Conservation (phyloP, 2,113 vertebrate genomes). For the Atlantisia rogersi region DNA sequence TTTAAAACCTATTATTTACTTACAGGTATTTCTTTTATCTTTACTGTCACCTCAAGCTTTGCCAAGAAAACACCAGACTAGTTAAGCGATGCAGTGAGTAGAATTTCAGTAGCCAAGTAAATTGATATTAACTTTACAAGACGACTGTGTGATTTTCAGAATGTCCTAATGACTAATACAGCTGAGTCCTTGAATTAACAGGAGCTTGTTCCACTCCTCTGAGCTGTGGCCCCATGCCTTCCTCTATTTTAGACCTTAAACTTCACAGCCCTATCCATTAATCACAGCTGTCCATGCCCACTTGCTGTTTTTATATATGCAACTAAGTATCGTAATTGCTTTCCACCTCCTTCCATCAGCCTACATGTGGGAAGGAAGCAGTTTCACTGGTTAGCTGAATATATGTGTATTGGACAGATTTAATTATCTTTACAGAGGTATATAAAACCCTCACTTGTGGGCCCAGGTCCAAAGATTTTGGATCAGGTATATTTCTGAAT, state of each 20-base stretch:
- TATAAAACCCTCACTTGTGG: background rate
- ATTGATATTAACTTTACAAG: slow-evolving; percentile 74
- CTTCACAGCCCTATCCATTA: slow-evolving; percentile 22
- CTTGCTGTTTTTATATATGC: slow-evolving; percentile 48
- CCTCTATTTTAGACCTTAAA: slow-evolving; percentile 48
- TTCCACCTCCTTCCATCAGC: slow-evolving; percentile 15
- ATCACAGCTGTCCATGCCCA: slow-evolving; percentile 51
- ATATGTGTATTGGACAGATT: slow-evolving; percentile 15
- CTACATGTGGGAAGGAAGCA: background rate
- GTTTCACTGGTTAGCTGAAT: slow-evolving; percentile 30
- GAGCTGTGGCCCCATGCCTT: slow-evolving; percentile 27
- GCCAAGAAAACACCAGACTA: slow-evolving; percentile 72
- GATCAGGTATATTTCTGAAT: background rate
- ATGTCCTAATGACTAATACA: slow-evolving; percentile 62
- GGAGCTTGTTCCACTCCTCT: slow-evolving; percentile 31
- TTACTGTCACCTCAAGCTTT: slow-evolving; percentile 69
- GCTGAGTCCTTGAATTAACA: slow-evolving; percentile 60
- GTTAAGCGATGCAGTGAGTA: slow-evolving; percentile 68
- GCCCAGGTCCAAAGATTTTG: slow-evolving; percentile 20
- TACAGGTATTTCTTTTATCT: slow-evolving; percentile 79
- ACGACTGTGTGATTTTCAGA: slow-evolving; percentile 69
- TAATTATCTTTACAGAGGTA: slow-evolving; percentile 37
- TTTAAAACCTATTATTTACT: slow-evolving; percentile 74
- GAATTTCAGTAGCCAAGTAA: slow-evolving; percentile 68
- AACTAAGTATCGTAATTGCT: slow-evolving; percentile 1